A percentile compares a stretch with the other conserved stretches of the same genome.
Conservation (phyloP, 30 jellyfish, hydroid and myxozoan species). For the Phacellophora camtschatica region DNA sequence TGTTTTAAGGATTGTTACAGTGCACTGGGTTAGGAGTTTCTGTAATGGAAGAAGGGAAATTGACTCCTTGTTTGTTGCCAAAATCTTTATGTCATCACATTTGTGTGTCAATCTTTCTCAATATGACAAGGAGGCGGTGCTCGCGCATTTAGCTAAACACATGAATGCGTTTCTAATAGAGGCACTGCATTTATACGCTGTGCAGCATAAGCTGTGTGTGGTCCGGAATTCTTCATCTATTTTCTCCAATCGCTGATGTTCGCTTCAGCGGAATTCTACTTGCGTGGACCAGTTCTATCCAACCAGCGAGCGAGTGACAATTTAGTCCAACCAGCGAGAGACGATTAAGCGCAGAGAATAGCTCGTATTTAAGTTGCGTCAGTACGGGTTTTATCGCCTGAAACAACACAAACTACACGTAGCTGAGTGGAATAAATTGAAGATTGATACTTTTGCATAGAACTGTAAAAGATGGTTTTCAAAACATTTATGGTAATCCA, state of each 20-base stretch:
- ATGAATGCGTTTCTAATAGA: slow-evolving; percentile 39
- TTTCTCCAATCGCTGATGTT: too few species aligned
- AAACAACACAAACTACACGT: too few species aligned
- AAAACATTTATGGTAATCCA: too few species aligned
- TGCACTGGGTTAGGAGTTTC: background rate
- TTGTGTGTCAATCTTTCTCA: slow-evolving; percentile 56
- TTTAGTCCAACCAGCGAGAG: too few species aligned
- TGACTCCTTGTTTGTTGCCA: slow-evolving; percentile 32
- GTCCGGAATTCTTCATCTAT: slow-evolving; percentile 15
- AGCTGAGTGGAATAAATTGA: too few species aligned
- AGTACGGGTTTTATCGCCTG: too few species aligned
- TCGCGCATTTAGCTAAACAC: slow-evolving; percentile 50
- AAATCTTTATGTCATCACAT: slow-evolving; percentile 60
- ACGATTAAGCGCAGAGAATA: too few species aligned
- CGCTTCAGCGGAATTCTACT: too few species aligned
- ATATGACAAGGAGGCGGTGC: slow-evolving; percentile 79
- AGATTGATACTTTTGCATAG: too few species aligned
- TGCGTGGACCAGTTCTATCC: slow-evolving; percentile 66
- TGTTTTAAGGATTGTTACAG: background rate
- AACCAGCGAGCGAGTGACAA: too few species aligned
- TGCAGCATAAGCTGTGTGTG: slow-evolving; percentile 54
- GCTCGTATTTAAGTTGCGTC: too few species aligned
- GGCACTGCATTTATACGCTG: slow-evolving; percentile 24
- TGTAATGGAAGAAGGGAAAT: background rate
- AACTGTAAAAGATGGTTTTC: too few species aligned